Percentiles rank a stretch among this genome's conserved stretches.
Evolutionary conservation across 2,113 vertebrate species (phyloP).

Genomic region (Collichthys lucidus): DNA sequence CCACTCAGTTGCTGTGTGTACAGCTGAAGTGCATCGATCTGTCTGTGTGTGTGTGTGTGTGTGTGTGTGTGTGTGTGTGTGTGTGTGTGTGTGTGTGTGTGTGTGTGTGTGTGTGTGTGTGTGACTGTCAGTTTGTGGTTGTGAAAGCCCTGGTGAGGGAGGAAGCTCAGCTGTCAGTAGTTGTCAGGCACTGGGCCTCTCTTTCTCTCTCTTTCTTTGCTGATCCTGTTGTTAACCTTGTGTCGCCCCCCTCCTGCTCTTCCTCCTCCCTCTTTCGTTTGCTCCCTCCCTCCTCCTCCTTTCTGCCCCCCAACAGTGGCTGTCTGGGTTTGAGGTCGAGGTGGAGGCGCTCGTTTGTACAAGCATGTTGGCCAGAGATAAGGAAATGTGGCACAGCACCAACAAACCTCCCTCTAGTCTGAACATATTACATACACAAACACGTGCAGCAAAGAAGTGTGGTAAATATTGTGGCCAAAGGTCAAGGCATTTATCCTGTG

Average conservation of each 20-base stretch:
- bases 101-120: conserved; percentile 23
- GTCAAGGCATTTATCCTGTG: conserved; percentile 9
- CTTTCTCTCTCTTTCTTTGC: conserved; percentile 34
- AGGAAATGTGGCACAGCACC: conserved; percentile 65
- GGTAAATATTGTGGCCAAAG: conserved; percentile 3
- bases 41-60: conserved; percentile 40
- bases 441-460: conserved; percentile 18
- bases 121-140: conserved; percentile 72
- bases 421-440: conserved; percentile 5
- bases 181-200: conserved; percentile 48
- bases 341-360: conserved; percentile 55
- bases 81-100: too few species aligned
- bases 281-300: conserved; percentile 32
- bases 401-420: conserved; percentile 32
- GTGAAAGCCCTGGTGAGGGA: conserved; percentile 59
- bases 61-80: too few species aligned
- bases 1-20: conserved; percentile 27
- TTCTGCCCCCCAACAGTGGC: conserved; percentile 46
- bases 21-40: conserved; percentile 40
- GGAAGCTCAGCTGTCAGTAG: conserved; percentile 79
- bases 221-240: conserved; percentile 46
- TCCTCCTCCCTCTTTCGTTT: conserved; percentile 19
- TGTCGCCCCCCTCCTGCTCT: too few species aligned
- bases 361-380: conserved; percentile 76
- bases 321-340: conserved; percentile 62